These are phyloP conservation scores for Euplagia quadripunctaria DNA, from an alignment of 2,888 invertebrate genomes.

Conservation along the genomic window DNA sequence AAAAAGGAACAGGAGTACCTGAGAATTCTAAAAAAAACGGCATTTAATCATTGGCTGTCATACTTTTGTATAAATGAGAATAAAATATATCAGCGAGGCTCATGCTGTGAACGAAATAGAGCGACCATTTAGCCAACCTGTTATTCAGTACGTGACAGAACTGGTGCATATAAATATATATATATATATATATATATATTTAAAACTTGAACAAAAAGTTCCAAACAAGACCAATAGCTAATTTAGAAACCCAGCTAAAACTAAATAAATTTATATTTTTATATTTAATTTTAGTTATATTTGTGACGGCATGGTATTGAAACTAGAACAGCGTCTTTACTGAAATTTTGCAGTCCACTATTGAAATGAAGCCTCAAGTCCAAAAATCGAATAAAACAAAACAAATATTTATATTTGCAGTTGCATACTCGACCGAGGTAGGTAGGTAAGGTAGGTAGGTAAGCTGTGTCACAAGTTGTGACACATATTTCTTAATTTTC, in stretches of 20 bases:
- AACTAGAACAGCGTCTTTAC: neutral
- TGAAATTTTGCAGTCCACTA: neutral
- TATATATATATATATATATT: neutral
- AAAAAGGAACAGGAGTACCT: neutral
- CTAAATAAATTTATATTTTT: neutral
- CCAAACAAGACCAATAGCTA: conserved; percentile 18
- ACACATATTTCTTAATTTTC: no score
- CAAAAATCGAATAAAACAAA: neutral
- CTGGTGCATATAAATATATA: neutral
- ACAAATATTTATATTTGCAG: neutral
- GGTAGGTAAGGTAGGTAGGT: no score
- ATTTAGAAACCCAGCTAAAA: conserved; percentile 18
- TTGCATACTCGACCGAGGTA: neutral
- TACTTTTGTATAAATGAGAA: conserved; percentile 36
- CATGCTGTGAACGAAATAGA: conserved; percentile 52
- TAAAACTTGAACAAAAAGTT: neutral
- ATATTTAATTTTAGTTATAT: neutral
- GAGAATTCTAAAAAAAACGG: neutral
- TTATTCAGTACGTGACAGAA: conserved; percentile 36
- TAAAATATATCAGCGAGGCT: conserved; percentile 54
- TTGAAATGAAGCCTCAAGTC: neutral
- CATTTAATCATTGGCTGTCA: neutral
- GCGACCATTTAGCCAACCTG: conserved; percentile 45
- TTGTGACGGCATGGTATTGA: neutral
- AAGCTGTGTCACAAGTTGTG: no score